Conservation (phyloP, 2,888 invertebrate genomes). For the Linhomoeus sp. region DNA sequence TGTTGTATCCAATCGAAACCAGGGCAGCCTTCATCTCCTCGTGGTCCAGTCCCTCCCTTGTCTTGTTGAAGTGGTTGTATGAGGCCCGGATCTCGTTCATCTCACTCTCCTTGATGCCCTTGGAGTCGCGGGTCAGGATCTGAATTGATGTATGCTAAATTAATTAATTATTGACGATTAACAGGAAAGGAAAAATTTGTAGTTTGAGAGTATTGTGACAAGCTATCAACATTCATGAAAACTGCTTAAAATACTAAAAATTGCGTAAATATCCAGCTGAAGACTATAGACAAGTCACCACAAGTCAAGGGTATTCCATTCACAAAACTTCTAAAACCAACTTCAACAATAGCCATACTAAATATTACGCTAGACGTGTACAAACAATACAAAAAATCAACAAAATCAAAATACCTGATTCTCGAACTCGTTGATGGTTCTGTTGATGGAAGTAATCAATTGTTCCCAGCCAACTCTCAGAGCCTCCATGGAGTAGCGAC, state of each 20-base stretch:
- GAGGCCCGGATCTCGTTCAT: slow-evolving; percentile 91
- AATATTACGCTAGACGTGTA: no score
- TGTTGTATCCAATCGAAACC: slow-evolving; percentile 88
- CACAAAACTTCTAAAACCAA: no score
- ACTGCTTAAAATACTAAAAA: no score
- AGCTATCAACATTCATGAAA: no score
- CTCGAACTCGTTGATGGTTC: slow-evolving; percentile 97
- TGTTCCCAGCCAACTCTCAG: slow-evolving; percentile 99
- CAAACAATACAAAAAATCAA: not conserved
- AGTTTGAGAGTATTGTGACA: no score
- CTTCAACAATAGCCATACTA: no score
- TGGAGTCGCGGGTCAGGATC: slow-evolving; percentile 89
- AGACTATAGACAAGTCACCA: no score
- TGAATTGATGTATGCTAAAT: no score
- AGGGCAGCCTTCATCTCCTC: slow-evolving; percentile 96
- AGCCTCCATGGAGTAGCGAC: slow-evolving; percentile 39
- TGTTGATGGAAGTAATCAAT: slow-evolving; percentile 86
- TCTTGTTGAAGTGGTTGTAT: slow-evolving; percentile 99
- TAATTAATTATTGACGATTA: no score
- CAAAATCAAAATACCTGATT: slow-evolving; percentile 70
- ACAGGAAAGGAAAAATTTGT: no score
- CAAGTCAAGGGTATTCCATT: no score
- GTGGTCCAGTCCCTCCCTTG: slow-evolving; percentile 67
- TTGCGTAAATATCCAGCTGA: no score
- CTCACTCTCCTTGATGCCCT: slow-evolving; percentile 66